Evolutionary conservation across 2,888 invertebrate species (phyloP).

Genomic region (Drosophila aldrichi): DNA sequence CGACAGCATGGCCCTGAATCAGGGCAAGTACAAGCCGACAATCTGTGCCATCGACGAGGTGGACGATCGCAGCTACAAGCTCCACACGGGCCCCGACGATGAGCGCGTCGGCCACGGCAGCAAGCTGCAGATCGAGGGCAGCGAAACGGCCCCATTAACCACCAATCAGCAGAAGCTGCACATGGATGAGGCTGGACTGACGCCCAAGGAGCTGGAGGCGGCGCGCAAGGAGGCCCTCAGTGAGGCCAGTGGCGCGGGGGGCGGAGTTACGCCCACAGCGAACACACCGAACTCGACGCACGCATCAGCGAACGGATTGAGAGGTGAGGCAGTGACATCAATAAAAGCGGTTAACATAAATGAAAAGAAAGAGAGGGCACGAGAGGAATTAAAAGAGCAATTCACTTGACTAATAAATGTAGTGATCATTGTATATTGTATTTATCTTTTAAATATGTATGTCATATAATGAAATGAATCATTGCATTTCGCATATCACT

Average conservation of each 20-base stretch:
- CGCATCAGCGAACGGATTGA: slow-evolving; percentile 78
- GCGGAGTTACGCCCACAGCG: slow-evolving; percentile 59
- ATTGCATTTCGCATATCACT: not conserved
- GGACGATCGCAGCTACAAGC: slow-evolving; percentile 79
- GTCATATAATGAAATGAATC: not conserved
- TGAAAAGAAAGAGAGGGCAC: not conserved
- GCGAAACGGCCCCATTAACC: slow-evolving; percentile 83
- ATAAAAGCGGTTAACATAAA: not conserved
- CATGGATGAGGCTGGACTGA: slow-evolving; percentile 75
- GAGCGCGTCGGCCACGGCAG: slow-evolving; percentile 43
- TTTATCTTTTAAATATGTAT: no score
- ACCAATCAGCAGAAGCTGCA: slow-evolving; percentile 82
- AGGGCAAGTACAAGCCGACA: slow-evolving; percentile 82
- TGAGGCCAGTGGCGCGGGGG: slow-evolving; percentile 48
- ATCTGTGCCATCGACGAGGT: slow-evolving; percentile 82
- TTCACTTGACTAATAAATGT: not conserved
- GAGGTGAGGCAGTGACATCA: slow-evolving; percentile 60
- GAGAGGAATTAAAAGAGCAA: not conserved
- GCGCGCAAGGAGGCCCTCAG: slow-evolving; percentile 56
- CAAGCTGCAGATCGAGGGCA: slow-evolving; percentile 82
- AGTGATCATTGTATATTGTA: no score
- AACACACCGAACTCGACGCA: slow-evolving; percentile 71
- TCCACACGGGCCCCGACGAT: slow-evolving; percentile 68
- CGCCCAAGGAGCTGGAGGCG: slow-evolving; percentile 77
- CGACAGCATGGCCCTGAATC: slow-evolving; percentile 73